Evolutionary conservation across 2,888 invertebrate genomes (phyloP).

Genomic region (Spatulosminthurus flaviceps): DNA sequence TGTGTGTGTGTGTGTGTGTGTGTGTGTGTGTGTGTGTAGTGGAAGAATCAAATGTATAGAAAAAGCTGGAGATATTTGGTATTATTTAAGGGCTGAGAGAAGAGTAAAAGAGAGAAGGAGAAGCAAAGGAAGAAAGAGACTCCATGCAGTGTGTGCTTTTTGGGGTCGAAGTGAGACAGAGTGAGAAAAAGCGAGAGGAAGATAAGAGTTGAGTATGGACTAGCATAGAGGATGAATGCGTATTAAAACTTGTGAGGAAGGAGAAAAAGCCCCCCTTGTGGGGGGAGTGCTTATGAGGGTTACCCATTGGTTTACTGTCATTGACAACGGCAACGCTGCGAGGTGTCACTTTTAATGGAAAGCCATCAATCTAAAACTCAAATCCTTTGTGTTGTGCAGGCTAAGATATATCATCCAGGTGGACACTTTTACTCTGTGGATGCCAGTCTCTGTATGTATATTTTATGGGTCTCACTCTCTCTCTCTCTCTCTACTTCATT

Average conservation of each 20-base stretch:
- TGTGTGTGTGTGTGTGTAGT: background rate
- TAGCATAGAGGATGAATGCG: background rate
- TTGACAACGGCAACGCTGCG: constrained; percentile 47
- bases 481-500: constrained; percentile 41
- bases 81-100: background rate
- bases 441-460: constrained; percentile 20
- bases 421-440: constrained; percentile 51
- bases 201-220: background rate
- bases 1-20: too few species aligned
- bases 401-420: constrained; percentile 63
- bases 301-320: constrained; percentile 46
- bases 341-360: constrained; percentile 63
- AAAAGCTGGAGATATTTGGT: background rate
- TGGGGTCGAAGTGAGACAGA: constrained; percentile 3
- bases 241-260: constrained; percentile 1
- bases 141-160: background rate
- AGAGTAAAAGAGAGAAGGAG: background rate
- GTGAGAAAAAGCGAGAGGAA: background rate
- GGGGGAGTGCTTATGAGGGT: constrained; percentile 45
- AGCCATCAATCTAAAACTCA: constrained; percentile 61
- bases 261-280: constrained; percentile 22
- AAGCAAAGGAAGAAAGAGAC: background rate
- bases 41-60: background rate
- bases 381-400: constrained; percentile 48
- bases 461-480: constrained; percentile 29